Evolutionary conservation across 1,140 invertebrate species (phyloP).

Genomic region (Nephotettix cincticeps): DNA sequence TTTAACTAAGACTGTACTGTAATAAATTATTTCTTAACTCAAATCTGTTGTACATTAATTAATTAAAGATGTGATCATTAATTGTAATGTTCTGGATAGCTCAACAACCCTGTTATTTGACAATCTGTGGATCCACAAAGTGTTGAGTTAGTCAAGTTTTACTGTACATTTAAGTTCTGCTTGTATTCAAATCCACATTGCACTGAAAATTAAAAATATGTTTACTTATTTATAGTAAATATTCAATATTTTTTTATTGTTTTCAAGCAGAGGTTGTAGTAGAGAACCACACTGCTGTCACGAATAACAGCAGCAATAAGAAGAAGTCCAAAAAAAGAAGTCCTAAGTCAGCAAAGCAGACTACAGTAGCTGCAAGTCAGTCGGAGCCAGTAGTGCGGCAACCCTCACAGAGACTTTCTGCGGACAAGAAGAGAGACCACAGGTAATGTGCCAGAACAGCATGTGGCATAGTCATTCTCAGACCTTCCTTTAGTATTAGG

Average conservation of each 20-base stretch:
- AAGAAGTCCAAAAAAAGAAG: background rate
- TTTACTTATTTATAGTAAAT: background rate
- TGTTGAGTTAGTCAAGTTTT: too few relatives aligned
- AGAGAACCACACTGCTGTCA: background rate
- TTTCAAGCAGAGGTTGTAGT: background rate
- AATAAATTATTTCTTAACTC: too few relatives aligned
- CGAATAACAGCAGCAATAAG: background rate
- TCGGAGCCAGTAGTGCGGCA: background rate
- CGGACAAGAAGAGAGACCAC: slow-evolving; percentile 3
- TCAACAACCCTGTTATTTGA: background rate
- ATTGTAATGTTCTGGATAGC: background rate
- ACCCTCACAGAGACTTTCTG: background rate
- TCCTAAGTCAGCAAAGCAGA: background rate
- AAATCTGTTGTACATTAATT: too few relatives aligned
- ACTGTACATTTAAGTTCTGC: background rate
- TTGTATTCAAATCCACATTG: background rate
- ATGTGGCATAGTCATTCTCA: too few relatives aligned
- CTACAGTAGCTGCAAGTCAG: too few relatives aligned
- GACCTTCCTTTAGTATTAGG: too few relatives aligned
- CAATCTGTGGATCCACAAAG: too few relatives aligned
- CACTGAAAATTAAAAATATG: background rate
- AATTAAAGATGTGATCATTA: too few relatives aligned
- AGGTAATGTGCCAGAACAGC: too few relatives aligned
- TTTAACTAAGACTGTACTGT: too few relatives aligned
- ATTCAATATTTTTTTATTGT: background rate